Evolutionary conservation across 2,113 vertebrate species (phyloP).

Genomic region (Lagopus muta): DNA sequence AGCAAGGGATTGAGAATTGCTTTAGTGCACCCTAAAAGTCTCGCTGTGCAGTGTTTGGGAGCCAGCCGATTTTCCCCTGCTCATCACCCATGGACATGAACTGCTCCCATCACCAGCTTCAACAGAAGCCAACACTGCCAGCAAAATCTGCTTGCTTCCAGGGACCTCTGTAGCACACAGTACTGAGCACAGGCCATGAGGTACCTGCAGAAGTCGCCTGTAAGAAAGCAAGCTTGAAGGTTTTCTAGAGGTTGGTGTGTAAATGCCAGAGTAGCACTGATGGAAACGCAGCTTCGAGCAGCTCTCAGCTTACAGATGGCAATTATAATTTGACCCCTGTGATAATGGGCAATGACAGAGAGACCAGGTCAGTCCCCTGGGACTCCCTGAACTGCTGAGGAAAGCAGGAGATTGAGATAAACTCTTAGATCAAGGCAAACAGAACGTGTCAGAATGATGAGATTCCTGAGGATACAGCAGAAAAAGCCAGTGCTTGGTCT

Average conservation of each 20-base stretch:
- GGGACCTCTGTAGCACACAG: fast-evolving
- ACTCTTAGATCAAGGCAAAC: not conserved
- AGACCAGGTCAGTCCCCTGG: not conserved
- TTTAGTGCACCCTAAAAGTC: not conserved
- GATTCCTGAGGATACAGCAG: not conserved
- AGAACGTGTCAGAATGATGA: not conserved
- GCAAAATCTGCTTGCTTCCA: not conserved
- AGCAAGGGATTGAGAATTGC: fast-evolving
- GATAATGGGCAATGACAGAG: not conserved
- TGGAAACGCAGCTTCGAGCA: not conserved
- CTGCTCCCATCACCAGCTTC: not conserved
- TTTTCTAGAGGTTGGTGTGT: not conserved
- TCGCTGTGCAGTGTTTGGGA: not conserved
- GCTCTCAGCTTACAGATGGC: not conserved
- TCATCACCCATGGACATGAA: fast-evolving
- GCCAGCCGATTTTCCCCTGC: not conserved
- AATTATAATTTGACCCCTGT: not conserved
- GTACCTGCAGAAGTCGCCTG: not conserved
- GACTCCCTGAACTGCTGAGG: not conserved
- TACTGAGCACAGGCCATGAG: not conserved
- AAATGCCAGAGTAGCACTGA: not conserved
- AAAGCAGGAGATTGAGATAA: not conserved
- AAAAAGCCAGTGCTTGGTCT: not conserved
- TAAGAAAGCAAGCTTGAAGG: not conserved
- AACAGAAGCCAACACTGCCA: not conserved